Evolutionary conservation across 2,113 vertebrate genomes (phyloP).

Genomic region (Otis tarda): DNA sequence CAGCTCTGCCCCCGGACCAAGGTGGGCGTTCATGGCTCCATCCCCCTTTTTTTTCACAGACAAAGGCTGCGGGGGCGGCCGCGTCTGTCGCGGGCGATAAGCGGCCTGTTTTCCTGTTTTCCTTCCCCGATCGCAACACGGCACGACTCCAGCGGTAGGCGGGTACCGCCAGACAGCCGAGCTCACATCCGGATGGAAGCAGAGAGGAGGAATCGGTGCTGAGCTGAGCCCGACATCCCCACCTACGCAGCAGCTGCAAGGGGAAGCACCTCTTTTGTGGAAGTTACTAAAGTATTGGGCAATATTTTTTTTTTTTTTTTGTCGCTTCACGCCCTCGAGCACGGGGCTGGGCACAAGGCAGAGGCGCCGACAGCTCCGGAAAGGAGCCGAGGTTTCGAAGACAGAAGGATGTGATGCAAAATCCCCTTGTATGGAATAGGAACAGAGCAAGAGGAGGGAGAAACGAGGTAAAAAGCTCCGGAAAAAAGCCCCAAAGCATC

Average conservation of each 20-base stretch:
- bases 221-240: neutral
- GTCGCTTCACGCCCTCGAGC: neutral
- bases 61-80: neutral
- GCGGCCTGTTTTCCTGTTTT: neutral
- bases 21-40: accelerated
- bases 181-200: neutral
- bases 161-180: accelerated
- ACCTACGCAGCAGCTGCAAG: neutral
- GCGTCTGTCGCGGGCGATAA: neutral
- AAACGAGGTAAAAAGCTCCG: accelerated
- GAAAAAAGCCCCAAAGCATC: neutral
- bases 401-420: neutral
- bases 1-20: neutral
- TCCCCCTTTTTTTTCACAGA: neutral
- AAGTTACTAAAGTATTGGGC: neutral
- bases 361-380: neutral
- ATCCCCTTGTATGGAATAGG: accelerated
- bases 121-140: neutral
- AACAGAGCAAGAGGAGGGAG: neutral
- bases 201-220: neutral
- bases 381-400: neutral
- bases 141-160: neutral
- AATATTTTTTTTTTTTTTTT: neutral
- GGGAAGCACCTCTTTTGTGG: neutral
- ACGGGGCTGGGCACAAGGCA: neutral